Percentiles rank a stretch among this genome's conserved stretches.
Evolutionary conservation across 2,113 vertebrate species (phyloP).

Genomic region (Marmota monax): DNA sequence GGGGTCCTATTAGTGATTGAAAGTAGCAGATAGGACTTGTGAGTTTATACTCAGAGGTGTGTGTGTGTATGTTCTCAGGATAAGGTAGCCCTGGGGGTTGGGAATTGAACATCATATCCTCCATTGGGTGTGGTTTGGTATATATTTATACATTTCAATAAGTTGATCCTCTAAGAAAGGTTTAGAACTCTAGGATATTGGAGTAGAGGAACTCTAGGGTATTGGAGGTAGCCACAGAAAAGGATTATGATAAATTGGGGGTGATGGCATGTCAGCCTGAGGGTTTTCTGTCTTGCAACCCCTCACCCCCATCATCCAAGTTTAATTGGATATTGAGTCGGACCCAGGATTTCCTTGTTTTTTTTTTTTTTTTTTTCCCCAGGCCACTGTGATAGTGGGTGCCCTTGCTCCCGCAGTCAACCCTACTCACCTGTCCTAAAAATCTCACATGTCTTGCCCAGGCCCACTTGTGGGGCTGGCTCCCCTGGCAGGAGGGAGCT

Average conservation of each 20-base stretch:
- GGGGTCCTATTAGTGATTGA: too few relatives aligned
- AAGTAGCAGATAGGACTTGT: background rate
- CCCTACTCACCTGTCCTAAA: background rate
- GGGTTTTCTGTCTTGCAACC: background rate
- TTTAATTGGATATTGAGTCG: background rate
- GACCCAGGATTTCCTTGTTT: background rate
- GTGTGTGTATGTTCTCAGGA: background rate
- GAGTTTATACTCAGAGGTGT: background rate
- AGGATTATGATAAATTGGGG: background rate
- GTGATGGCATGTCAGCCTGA: background rate
- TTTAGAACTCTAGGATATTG: background rate
- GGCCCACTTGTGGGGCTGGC: background rate
- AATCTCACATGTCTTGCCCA: background rate
- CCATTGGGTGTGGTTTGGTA: background rate
- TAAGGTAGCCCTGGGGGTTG: background rate
- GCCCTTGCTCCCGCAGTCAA: background rate
- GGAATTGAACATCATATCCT: background rate
- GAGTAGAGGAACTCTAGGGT: background rate
- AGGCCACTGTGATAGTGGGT: background rate
- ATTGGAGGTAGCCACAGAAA: background rate
- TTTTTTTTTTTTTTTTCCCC: background rate
- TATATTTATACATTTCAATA: slow-evolving; percentile 8
- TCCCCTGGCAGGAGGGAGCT: background rate
- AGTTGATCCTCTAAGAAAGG: background rate
- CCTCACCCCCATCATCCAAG: background rate